phyloP scores from a whole-genome alignment of 2,888 invertebrate genomes.

The Tineola bisselliella region DNA sequence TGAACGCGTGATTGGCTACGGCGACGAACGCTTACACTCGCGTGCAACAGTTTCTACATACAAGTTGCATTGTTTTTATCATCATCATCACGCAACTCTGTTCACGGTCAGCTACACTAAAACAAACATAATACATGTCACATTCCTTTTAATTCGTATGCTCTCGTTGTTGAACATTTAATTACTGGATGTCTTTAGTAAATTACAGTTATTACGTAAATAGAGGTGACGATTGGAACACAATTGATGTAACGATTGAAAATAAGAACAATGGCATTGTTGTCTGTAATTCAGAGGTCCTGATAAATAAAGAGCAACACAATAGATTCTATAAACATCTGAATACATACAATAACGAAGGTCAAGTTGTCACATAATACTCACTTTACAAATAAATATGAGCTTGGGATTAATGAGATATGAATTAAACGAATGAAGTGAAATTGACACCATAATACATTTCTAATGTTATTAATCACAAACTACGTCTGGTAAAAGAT shows the following conservation, averaged over 20 bases:
- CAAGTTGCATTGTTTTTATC: slow-evolving; percentile 17
- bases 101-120: slow-evolving; percentile 14
- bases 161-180: neutral
- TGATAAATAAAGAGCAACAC: no score
- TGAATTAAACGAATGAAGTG: neutral
- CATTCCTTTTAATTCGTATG: neutral
- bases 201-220: neutral
- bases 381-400: no score
- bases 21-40: slow-evolving; percentile 20
- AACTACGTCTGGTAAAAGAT: neutral
- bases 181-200: no score
- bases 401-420: neutral
- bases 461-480: neutral
- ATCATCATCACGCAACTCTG: slow-evolving; percentile 13
- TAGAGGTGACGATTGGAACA: neutral
- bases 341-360: neutral
- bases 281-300: no score
- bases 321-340: neutral
- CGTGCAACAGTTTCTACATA: neutral
- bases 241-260: no score
- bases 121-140: neutral
- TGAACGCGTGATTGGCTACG: slow-evolving; percentile 24
- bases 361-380: neutral
- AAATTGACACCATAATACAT: neutral
- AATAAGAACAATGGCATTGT: no score